Evolutionary conservation across 2,797 vertebrate species (phyloP), one percentile per base, ranked within the genome.

Genomic region (Myoxocephalus aenaeus): DNA sequence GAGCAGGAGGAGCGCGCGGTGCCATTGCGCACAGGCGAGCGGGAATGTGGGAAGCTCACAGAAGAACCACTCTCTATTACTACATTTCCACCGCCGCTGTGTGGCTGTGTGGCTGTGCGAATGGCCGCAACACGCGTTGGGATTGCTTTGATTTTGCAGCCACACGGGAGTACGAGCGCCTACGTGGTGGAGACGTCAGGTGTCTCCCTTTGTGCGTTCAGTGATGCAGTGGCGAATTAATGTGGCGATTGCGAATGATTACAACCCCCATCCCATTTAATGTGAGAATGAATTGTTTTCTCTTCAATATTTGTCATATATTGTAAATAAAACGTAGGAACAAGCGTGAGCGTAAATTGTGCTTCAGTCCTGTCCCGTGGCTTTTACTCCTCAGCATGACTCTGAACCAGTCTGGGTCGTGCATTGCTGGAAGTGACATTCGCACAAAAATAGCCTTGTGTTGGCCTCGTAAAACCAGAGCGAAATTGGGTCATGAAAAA

Each of bases 391-490:
- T 75, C 70, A 27, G 17, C 34, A 0, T 89, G 89, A 87, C 90
- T 90, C 87, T 86, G 87, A 77, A 79, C 85, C 36, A 63, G 88
- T 80, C 81, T 85, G 87, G 87, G 81, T 88, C 81, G 48, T 62
- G 77, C 54, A 75, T 77, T 65, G 83, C 88, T 87, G 80, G 84
- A 81, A 87, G 84, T 83, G 65, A 67, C 79, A 59, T 80, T 72
- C 1, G 50, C 53, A 56, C 79, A 86, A 84, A 88, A 91, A 90
- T 81, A 87, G 81, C 34, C 56, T 15, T 65, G 80, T 70, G 77
- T 25, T 81, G 77, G 53, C 78, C 82, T 86, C 57, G 77, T 81
- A 77, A 83, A 85, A 65, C 29, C 58, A 67, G 7, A 70, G 81
- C 10, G 29, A 56, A 89, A 88, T 88, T 61, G 56, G 85, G 83